Conservation (phyloP, 1,140 invertebrate species). For the Neodiprion pinetum region DNA sequence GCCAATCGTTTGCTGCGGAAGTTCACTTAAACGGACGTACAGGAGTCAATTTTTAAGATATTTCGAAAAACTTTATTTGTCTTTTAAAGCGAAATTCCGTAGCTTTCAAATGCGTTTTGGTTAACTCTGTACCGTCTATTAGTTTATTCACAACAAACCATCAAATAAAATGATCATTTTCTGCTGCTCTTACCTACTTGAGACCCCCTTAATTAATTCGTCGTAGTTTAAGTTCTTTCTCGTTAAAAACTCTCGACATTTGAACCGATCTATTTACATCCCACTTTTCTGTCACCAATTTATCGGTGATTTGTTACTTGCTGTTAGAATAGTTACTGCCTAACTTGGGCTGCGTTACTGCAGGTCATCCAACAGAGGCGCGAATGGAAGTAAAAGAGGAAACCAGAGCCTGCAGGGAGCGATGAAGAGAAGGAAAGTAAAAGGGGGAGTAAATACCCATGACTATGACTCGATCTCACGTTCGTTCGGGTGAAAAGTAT, state of each 20-base stretch:
- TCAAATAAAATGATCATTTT: too few species aligned
- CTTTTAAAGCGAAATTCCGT: too few species aligned
- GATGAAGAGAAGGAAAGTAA: not conserved
- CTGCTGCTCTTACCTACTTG: too few species aligned
- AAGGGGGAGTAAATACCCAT: not conserved
- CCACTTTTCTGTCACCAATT: not conserved
- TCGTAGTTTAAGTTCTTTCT: not conserved
- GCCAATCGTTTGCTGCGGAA: too few species aligned
- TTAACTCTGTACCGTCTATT: too few species aligned
- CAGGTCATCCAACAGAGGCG: not conserved
- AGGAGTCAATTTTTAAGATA: too few species aligned
- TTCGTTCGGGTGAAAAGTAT: not conserved
- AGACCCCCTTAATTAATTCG: too few species aligned
- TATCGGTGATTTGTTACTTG: not conserved
- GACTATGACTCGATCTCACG: not conserved
- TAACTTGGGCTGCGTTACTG: not conserved
- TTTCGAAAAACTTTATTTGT: too few species aligned
- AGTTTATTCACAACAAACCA: too few species aligned
- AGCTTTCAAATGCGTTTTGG: too few species aligned
- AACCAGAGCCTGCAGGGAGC: too few species aligned
- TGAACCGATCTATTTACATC: not conserved
- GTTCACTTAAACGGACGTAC: too few species aligned
- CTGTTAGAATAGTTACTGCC: not conserved
- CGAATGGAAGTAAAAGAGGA: not conserved
- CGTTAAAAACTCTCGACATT: not conserved